Percentiles rank a stretch among this genome's conserved stretches.
Evolutionary conservation across 2,113 vertebrate genomes (phyloP).

Genomic region (Mugil cephalus): DNA sequence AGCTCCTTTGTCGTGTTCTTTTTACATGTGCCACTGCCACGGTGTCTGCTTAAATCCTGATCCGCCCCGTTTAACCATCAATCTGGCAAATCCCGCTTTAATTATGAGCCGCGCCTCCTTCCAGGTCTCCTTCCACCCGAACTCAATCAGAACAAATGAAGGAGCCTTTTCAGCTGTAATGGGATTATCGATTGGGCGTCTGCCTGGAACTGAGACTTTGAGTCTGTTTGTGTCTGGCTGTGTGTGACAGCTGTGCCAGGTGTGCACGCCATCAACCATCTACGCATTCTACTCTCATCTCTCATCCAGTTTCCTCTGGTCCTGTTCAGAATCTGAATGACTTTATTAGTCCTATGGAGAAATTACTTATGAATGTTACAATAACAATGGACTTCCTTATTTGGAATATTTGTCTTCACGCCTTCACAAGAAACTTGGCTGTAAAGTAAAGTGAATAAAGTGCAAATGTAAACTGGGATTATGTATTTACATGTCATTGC

Average conservation of each 20-base stretch:
- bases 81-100: constrained; percentile 69
- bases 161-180: constrained; percentile 69
- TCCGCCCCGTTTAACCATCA: constrained; percentile 64
- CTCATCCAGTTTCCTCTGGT: too few relatives aligned
- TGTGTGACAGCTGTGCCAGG: constrained; percentile 15
- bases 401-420: too few relatives aligned
- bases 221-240: constrained; percentile 39
- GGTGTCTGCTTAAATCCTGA: constrained; percentile 46
- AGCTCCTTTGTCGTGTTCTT: constrained; percentile 4
- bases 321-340: too few relatives aligned
- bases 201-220: constrained; percentile 62
- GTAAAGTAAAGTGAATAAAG: too few relatives aligned
- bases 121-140: constrained; percentile 31
- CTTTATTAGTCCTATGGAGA: too few relatives aligned
- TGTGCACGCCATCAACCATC: background rate
- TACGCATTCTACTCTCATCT: too few relatives aligned
- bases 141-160: constrained; percentile 74
- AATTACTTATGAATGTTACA: too few relatives aligned
- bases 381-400: too few relatives aligned
- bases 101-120: constrained; percentile 66
- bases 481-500: too few relatives aligned
- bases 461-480: too few relatives aligned
- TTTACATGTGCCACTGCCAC: constrained; percentile 10
- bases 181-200: constrained; percentile 70
- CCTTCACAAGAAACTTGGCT: too few relatives aligned